These are phyloP conservation scores for Idris sp. DNA, from an alignment of 1,140 invertebrate genomes.

Conservation along the genomic window DNA sequence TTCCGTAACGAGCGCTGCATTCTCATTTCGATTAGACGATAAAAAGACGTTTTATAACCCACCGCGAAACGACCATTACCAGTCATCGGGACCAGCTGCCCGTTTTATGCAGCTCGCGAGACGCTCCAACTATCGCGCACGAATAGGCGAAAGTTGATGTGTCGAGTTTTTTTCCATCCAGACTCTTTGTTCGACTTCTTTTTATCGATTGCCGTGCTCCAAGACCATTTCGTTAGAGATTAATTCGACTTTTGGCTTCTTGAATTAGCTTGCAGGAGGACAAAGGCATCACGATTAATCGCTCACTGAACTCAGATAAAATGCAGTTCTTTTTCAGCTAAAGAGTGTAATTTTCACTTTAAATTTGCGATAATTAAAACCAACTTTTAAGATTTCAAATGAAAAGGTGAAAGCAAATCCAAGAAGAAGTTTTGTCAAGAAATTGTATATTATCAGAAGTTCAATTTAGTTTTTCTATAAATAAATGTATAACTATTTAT, in stretches of 20 bases:
- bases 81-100: slow-evolving; percentile 28
- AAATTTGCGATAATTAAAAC: too few species aligned
- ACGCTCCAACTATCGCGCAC: slow-evolving; percentile 11
- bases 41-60: slow-evolving; percentile 62
- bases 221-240: not conserved
- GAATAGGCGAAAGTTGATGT: slow-evolving; percentile 39
- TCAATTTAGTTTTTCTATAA: too few species aligned
- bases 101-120: slow-evolving; percentile 30
- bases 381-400: too few species aligned
- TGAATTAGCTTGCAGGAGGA: too few species aligned
- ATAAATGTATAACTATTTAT: slow-evolving; percentile 29
- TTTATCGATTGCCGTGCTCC: not conserved
- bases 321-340: too few species aligned
- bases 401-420: too few species aligned
- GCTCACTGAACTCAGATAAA: too few species aligned
- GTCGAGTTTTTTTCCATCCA: slow-evolving; percentile 13
- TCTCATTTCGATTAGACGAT: slow-evolving; percentile 60
- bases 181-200: slow-evolving; percentile 12
- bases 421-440: too few species aligned
- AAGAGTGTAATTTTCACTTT: too few species aligned
- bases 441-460: too few species aligned
- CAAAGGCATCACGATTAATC: too few species aligned
- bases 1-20: slow-evolving; percentile 52
- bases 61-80: slow-evolving; percentile 30
- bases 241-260: too few species aligned